Evolutionary conservation across 2,888 invertebrate species (phyloP), one percentile per base, ranked within the genome.

Genomic region (Caenorhabditis plicata): DNA sequence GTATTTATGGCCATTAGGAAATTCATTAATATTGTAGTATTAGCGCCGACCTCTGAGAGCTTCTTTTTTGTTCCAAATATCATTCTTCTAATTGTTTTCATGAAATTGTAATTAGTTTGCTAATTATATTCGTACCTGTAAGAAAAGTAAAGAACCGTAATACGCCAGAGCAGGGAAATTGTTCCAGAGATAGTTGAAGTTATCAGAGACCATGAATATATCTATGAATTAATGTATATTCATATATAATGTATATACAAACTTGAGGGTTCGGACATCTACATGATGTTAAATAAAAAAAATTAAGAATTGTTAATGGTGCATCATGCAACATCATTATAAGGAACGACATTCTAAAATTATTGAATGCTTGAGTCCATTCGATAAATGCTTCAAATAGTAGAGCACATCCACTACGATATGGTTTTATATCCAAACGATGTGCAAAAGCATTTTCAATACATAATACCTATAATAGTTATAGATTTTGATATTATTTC

Each of bases 401-500:
- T n/a, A 80, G 52, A 3, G 73, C 67, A 27, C 72, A 71, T 22
- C 81, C 81, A 45, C 71, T 80, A 27, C 74, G 55, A 57, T 79
- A 80, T 5, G 77, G 77, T 15, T 80, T 73, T 32, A 80, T 67
- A 49, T 72, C 66, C 27, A 75, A 45, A 2, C 78, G 69, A 46
- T 78, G 72, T n/a, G 73, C 74, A 53, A 81, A 81, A 4, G 81
- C 81, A 41, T 80, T 78, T 42, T 80, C 81, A 23, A 81, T 74
- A 31, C 81, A 80, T 2, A 80, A 58, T n/a, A 79, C 73, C 75
- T n/a, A n/a, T n/a, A n/a, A n/a, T 79, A 35, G 29, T 58, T n/a
- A 55, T 11, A 11, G 22, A 25, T 31, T 33, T 25, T 26, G n/a
- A 5, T 33, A 9, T 2, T 15, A 15, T 19, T 35, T 17, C 4